Base-by-base conservation (phyloP, 1,140 invertebrate species). In the Eulimnadia texana region DNA sequence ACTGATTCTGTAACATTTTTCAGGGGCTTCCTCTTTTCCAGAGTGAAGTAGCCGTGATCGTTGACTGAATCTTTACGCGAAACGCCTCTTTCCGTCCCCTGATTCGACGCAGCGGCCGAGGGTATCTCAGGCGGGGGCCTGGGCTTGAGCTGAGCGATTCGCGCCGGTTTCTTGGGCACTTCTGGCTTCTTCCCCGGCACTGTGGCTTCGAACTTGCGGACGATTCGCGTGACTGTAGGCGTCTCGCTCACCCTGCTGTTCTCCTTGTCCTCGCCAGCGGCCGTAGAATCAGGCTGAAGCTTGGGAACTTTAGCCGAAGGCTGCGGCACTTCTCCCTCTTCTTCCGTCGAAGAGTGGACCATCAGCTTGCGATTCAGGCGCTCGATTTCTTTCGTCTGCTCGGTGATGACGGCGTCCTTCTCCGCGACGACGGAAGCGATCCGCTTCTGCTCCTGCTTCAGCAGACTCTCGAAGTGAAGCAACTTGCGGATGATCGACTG, bases 381-480 rank as follows among this genome's bases (percentile, higher is more conserved):
- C 9, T 78, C 73, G 55, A 87, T 85, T 68, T 86, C 82, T 59
- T 80, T 74, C 66, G 81, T 79, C 68, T 86, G 85, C 58, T 78
- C 76, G 63, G 78, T 77, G 27, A 87, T 85, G 20, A 84, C 78
- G 66, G 78, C 79, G 68, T 86, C 60, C 68, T 84, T 84, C 66
- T 84, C 82, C 47, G 78, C 76, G 2, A 88, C 73, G 56, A 82
- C 77, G 49, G 80, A 78, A 33, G 79, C 77, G 49, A 88, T 85
- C 64, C 78, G 80, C 66, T 83, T 82, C 67, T 86, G 84, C 69
- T 88, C 85, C 67, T 82, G 79, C n/a, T 80, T 79, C 2, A 86
- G 71, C n/a, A 82, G 73, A 0, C 83, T 81, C 68, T 88, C 84
- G 16, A 86, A 76, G 20, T 83, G 75, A 11, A 86, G 74, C 24